Base-by-base conservation (phyloP, 2,888 invertebrate genomes). In the Trichogramma dendrolimi region DNA sequence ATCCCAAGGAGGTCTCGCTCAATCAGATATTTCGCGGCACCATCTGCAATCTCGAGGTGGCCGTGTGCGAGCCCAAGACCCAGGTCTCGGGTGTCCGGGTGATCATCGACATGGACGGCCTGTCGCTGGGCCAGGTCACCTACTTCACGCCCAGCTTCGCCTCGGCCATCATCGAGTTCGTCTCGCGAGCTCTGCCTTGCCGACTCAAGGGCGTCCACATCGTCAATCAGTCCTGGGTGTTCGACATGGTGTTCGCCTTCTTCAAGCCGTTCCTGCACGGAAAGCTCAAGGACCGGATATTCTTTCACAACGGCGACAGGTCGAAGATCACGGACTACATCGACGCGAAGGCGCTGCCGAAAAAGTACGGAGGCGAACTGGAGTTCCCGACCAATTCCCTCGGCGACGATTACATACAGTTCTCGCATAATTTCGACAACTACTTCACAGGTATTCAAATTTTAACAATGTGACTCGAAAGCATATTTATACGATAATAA, bases 231-330 rank as follows among this genome's bases (percentile, higher is more conserved):
- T 91, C 94, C 0, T 87, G 85, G 68, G 83, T 94, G 64, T 94
- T 95, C 80, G 92, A 92, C 73, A 88, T 93, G 85, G 81, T 92
- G 4, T 94, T 90, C 72, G 87, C 90, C 6, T 83, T 96, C 60
- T 90, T 95, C 78, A 93, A 92, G 75, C 95, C 94, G 0, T 94
- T 95, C 75, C 81, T 95, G 69, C 83, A 89, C 67, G 91, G 92
- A 74, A 94, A 94, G 80, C 80, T 93, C 27, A 85, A 88, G 55
- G 88, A 87, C 63, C 84, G 94, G 73, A 84, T 92, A 60, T 82
- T 84, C 71, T 90, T 92, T 79, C 91, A 92, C 72, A 91, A 91
- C 2, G 82, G 82, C 11, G 84, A 91, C 72, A 83, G 80, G 71
- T 82, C 84, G 60, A 82, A 86, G 0, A 72, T 92, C 56, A 79